Evolutionary conservation across 1,140 invertebrate genomes (phyloP).

Genomic region (Antheraea mylitta): DNA sequence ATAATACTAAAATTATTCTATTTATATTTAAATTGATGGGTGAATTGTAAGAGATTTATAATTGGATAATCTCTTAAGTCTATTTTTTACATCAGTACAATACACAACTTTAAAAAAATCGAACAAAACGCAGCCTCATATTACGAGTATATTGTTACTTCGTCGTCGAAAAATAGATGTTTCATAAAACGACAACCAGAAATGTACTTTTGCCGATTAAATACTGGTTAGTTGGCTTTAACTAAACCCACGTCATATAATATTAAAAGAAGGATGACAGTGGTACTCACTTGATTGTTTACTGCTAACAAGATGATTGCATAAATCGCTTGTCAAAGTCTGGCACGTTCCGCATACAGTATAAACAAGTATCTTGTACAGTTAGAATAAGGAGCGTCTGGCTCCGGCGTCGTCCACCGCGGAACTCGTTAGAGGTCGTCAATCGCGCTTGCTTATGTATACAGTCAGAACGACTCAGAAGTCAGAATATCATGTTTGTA

Average conservation of each 20-base stretch:
- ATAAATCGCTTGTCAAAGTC: conserved; percentile 61
- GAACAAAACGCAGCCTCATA: not conserved
- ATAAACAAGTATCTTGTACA: conserved; percentile 32
- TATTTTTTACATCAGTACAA: no score
- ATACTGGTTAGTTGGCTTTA: conserved; percentile 28
- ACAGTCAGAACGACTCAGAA: conserved; percentile 1
- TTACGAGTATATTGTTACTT: not conserved
- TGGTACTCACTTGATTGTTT: conserved; percentile 71
- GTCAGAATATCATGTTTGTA: not conserved
- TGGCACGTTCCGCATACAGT: conserved; percentile 60
- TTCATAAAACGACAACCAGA: conserved; percentile 14
- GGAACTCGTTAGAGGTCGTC: conserved; percentile 47
- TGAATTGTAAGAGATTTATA: no score
- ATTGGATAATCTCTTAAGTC: no score
- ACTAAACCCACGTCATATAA: conserved; percentile 32
- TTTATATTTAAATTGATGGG: no score
- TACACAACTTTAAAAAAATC: no score
- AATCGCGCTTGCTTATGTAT: conserved; percentile 11
- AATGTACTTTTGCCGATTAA: conserved; percentile 15
- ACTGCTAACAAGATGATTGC: conserved; percentile 72
- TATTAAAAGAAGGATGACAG: conserved; percentile 38
- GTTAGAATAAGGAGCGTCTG: conserved; percentile 40
- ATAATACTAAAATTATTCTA: no score
- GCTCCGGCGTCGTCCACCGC: conserved; percentile 42
- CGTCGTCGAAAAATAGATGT: not conserved